Evolutionary conservation across 2,113 vertebrate species (phyloP).

Genomic region (Formicarius rufipectus): DNA sequence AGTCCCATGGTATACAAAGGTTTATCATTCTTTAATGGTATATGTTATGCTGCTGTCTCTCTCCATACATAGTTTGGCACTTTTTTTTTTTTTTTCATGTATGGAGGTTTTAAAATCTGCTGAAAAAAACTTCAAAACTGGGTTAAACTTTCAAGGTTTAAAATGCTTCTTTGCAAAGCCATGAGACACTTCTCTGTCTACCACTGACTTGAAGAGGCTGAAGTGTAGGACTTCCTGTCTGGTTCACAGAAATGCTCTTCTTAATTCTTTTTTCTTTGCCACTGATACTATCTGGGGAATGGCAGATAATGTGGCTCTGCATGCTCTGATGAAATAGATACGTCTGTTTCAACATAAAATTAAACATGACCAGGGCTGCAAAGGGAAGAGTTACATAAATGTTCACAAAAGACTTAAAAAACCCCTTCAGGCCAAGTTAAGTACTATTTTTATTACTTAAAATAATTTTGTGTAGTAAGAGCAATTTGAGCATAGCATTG

Average conservation of each 20-base stretch:
- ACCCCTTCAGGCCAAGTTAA: background rate
- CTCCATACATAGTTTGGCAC: background rate
- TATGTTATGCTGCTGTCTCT: background rate
- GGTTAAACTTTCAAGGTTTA: background rate
- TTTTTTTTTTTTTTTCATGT: background rate
- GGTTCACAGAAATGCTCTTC: background rate
- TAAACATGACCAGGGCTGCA: background rate
- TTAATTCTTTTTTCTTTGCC: background rate
- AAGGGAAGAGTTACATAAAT: background rate
- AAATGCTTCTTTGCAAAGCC: background rate
- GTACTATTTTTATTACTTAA: background rate
- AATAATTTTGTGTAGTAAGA: background rate
- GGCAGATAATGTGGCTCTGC: background rate
- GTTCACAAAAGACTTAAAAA: background rate
- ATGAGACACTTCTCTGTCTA: background rate
- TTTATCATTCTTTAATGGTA: background rate
- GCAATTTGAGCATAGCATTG: background rate
- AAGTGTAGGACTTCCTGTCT: conserved; percentile 33
- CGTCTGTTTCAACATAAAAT: background rate
- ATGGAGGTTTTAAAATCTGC: background rate
- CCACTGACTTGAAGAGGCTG: background rate
- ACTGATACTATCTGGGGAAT: background rate
- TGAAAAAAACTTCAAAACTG: background rate
- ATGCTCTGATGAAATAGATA: background rate
- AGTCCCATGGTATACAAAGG: background rate